Percentiles rank a stretch among this genome's conserved stretches.
Conservation (phyloP, 1,140 invertebrate genomes). For the Thrips palmi region DNA sequence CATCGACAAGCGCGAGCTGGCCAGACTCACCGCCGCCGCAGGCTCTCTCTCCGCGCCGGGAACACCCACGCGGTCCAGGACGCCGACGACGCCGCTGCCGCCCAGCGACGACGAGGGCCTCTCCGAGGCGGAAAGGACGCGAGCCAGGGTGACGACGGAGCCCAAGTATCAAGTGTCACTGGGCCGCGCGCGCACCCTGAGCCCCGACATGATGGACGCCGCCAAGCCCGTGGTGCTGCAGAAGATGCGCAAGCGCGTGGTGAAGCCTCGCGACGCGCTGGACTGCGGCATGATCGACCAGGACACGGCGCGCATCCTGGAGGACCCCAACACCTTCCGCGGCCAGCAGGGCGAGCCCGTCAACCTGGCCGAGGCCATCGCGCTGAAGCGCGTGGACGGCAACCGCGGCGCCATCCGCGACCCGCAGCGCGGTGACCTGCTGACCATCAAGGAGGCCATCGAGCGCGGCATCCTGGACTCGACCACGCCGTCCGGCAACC, state of each 20-base stretch:
- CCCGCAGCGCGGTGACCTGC: conserved; percentile 52
- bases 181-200: conserved; percentile 31
- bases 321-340: conserved; percentile 31
- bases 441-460: conserved; percentile 70
- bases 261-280: conserved; percentile 49
- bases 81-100: too few species aligned
- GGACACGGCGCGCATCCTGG: conserved; percentile 48
- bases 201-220: conserved; percentile 33
- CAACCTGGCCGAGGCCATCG: conserved; percentile 55
- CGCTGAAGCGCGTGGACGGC: conserved; percentile 52
- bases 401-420: conserved; percentile 62
- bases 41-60: too few species aligned
- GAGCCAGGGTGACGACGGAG: conserved; percentile 36
- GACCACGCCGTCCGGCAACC: conserved; percentile 44
- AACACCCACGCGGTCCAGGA: too few species aligned
- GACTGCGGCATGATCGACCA: conserved; percentile 54
- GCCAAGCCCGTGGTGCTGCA: conserved; percentile 52
- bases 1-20: conserved; percentile 16
- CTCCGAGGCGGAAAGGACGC: conserved; percentile 35
- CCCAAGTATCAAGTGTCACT: conserved; percentile 46
- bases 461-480: conserved; percentile 67
- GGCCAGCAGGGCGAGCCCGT: conserved; percentile 37
- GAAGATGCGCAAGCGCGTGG: conserved; percentile 53
- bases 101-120: conserved; percentile 22
- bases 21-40: too few species aligned